These are phyloP conservation scores for Temnothorax nylanderi DNA, from an alignment of 1,140 invertebrate species.

Conservation along the genomic window DNA sequence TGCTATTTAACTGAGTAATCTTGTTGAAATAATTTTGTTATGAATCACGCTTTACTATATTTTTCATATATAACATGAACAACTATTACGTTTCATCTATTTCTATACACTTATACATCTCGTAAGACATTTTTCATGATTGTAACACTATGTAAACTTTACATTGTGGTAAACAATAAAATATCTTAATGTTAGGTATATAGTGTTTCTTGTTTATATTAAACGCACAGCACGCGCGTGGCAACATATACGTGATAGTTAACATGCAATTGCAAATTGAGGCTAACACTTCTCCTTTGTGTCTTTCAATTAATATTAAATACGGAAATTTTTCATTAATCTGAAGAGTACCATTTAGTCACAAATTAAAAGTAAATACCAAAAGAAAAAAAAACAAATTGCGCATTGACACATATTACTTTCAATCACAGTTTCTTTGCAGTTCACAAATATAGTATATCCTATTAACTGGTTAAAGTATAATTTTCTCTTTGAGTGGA, in stretches of 20 bases:
- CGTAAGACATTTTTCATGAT: conserved; percentile 68
- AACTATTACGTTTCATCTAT: conserved; percentile 71
- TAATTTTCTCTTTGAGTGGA: conserved; percentile 54
- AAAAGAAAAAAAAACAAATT: conserved; percentile 9
- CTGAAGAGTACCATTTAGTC: conserved; percentile 28
- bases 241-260: conserved; percentile 48
- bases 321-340: conserved; percentile 38
- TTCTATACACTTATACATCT: conserved; percentile 56
- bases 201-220: conserved; percentile 53
- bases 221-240: conserved; percentile 22
- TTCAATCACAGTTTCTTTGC: conserved; percentile 51
- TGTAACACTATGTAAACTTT: conserved; percentile 83
- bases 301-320: conserved; percentile 55
- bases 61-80: conserved; percentile 65
- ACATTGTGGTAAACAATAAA: conserved; percentile 79
- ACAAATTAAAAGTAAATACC: conserved; percentile 7
- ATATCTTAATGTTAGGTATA: conserved; percentile 64
- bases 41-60: conserved; percentile 32
- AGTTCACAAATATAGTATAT: conserved; percentile 36
- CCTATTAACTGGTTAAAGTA: conserved; percentile 45
- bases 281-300: conserved; percentile 33
- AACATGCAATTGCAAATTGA: conserved; percentile 54
- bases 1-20: conserved; percentile 24
- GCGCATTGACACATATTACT: conserved; percentile 55
- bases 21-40: conserved; percentile 44